Base-by-base conservation (phyloP, 2,888 invertebrate genomes). In the Drosophila parthenogenetica region DNA sequence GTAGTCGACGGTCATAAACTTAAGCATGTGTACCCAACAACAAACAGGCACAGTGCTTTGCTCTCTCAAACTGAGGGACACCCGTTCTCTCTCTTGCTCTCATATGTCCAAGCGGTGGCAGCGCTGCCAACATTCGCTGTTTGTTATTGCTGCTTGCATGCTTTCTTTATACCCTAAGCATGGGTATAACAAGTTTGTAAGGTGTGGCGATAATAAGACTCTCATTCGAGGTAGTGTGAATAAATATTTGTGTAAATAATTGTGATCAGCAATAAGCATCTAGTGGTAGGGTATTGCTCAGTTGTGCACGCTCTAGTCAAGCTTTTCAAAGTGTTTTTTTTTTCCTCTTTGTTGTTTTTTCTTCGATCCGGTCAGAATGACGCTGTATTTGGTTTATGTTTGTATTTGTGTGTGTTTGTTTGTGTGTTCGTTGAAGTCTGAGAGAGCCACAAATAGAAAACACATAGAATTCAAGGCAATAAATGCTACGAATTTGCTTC, bases 381-480 rank as follows among this genome's bases (percentile, higher is more conserved):
- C 49, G 49, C 17, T 49, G 49, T 35, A 49, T 49, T 49, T 49
- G 49, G 17, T 35, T 35, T 35, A 13, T 35, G 46, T 57, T 55
- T 59, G 50, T 42, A 35, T 63, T 48, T 60, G 37, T 55, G 29
- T 42, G 45, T 69, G 43, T 61, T 40, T 62, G 73, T 65, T 74
- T 78, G n/a, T n/a, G n/a, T n/a, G n/a, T 64, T 74, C 67, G 53
- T 43, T 67, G 66, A 53, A 57, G 22, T 51, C 19, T 17, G 50
- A 16, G 22, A 49, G 68, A 75, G 75, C 78, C 65, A 43, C 76
- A 83, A 82, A 86, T 86, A 86, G 87, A 82, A 86, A 73, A 76
- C 60, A 35, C 35, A 35, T 13, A 64, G 39, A 72, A 68, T 61
- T 40, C 61, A 64, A 72, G 39, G 72, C 60, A 66, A 61, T 73